A percentile compares a stretch with the other conserved stretches of the same genome.
Evolutionary conservation across 2,113 vertebrate genomes (phyloP).

Genomic region (Hippocampus abdominalis): DNA sequence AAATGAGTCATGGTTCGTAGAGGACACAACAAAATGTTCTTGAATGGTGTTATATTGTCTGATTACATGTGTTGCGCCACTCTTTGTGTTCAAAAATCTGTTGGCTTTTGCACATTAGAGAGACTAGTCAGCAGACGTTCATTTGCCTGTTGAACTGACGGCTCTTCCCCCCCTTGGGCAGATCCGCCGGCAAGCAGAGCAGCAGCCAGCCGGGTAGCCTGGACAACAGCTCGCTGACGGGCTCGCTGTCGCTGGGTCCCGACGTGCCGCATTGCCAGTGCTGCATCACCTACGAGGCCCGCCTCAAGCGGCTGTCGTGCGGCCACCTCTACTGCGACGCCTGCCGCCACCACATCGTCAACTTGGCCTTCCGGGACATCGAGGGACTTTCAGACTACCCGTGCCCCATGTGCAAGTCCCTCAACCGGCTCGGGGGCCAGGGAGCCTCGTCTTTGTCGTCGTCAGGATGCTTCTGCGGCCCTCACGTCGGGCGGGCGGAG

Average conservation of each 20-base stretch:
- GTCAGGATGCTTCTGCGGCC: constrained; percentile 43
- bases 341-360: constrained; percentile 75
- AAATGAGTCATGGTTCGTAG: too few relatives aligned
- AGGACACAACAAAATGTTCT: too few relatives aligned
- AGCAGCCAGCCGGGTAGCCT: constrained; percentile 62
- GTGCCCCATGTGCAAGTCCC: constrained; percentile 75
- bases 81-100: too few relatives aligned
- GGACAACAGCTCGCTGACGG: constrained; percentile 73
- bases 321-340: constrained; percentile 73
- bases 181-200: constrained; percentile 65
- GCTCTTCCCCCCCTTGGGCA: constrained; percentile 19
- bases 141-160: too few relatives aligned
- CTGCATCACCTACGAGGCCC: constrained; percentile 67
- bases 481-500: constrained; percentile 50
- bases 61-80: too few relatives aligned
- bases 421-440: constrained; percentile 60
- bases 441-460: constrained; percentile 42
- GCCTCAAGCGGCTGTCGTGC: constrained; percentile 73
- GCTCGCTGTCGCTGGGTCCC: constrained; percentile 68
- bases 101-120: too few relatives aligned
- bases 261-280: constrained; percentile 75
- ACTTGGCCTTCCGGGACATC: constrained; percentile 76
- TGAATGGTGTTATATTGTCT: too few relatives aligned
- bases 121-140: too few relatives aligned
- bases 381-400: constrained; percentile 76